Base-by-base conservation (phyloP, 2,797 vertebrate genomes). In the Notolepis coatsorum region DNA sequence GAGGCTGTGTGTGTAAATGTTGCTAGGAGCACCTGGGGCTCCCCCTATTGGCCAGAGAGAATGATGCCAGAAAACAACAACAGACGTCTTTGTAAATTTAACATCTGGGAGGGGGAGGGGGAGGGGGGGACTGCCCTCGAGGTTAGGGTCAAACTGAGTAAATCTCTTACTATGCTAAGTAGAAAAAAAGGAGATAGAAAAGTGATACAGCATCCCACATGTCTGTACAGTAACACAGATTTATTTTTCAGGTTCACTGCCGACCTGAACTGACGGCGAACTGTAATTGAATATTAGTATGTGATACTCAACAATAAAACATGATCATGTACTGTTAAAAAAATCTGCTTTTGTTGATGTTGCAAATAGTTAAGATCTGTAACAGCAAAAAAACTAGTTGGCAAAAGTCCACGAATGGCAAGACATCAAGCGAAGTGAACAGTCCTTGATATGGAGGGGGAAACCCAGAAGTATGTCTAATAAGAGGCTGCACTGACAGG, bases 11-110 rank as follows among this genome's bases (percentile, higher is more conserved):
- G 54, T n/a, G n/a, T n/a, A 38, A 45, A 72, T 27, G 7, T 53
- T 60, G 3, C 59, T 79, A 35, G 17, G 47, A 84, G 77, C 73
- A 85, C 65, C 81, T 65, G 24, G 84, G 68, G 86, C 86, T 88
- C 88, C 91, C 80, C 89, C 89, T 91, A 68, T 73, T 87, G 92
- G 83, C 25, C 33, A 63, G 13, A 54, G 20, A 35, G 6, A 79
- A 42, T 45, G 50, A 50, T 45, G 70, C 7, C 58, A 10, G 12
- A 42, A 50, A 56, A 62, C 17, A 56, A 42, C 48, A 56, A 62
- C 17, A 56, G 50, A 31, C 42, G 54, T 18, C 65, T 61, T 23
- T 53, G 33, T 23, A n/a, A n/a, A 23, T 45, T 60, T 61, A 31
- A 54, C 35, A 59, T 49, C 38, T 46, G 28, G 10, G 12, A 62